Conservation (phyloP, 2,797 vertebrate genomes). For the Arrhamphus sclerolepis region DNA sequence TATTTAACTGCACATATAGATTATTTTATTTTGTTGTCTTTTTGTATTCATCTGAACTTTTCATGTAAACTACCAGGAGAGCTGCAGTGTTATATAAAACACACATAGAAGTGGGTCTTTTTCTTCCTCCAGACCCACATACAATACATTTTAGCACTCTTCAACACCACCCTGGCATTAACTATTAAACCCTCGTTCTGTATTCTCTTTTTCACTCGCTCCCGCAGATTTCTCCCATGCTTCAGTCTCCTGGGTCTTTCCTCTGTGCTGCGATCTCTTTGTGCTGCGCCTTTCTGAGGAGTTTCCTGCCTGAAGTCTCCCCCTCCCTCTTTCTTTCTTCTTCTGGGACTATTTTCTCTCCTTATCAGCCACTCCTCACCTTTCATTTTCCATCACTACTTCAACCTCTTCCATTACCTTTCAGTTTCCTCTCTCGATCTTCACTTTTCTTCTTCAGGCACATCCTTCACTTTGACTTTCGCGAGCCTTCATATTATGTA, state of each 20-base stretch:
- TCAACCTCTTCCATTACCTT: neutral
- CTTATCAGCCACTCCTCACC: constrained; percentile 16
- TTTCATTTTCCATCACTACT: constrained; percentile 13
- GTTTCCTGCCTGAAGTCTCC: constrained; percentile 61
- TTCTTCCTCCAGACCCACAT: constrained; percentile 39
- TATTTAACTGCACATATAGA: too few relatives aligned
- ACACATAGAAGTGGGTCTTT: too few relatives aligned
- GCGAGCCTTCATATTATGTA: neutral
- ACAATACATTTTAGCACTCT: constrained; percentile 47
- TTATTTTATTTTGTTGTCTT: too few relatives aligned
- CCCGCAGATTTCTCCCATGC: constrained; percentile 4
- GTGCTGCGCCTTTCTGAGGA: constrained; percentile 44
- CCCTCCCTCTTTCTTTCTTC: constrained; percentile 31
- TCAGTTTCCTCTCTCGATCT: neutral
- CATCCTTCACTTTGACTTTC: constrained; percentile 4
- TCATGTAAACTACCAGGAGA: too few relatives aligned
- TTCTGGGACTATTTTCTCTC: constrained; percentile 41
- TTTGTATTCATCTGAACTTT: too few relatives aligned
- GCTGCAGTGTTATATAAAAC: too few relatives aligned
- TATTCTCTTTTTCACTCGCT: constrained; percentile 35
- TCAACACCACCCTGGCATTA: constrained; percentile 53
- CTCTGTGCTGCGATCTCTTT: constrained; percentile 40
- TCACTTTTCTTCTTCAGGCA: neutral
- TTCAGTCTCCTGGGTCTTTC: constrained; percentile 47
- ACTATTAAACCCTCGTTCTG: constrained; percentile 63